Base-by-base conservation (phyloP, 2,113 vertebrate species). In the Cavia porcellus region DNA sequence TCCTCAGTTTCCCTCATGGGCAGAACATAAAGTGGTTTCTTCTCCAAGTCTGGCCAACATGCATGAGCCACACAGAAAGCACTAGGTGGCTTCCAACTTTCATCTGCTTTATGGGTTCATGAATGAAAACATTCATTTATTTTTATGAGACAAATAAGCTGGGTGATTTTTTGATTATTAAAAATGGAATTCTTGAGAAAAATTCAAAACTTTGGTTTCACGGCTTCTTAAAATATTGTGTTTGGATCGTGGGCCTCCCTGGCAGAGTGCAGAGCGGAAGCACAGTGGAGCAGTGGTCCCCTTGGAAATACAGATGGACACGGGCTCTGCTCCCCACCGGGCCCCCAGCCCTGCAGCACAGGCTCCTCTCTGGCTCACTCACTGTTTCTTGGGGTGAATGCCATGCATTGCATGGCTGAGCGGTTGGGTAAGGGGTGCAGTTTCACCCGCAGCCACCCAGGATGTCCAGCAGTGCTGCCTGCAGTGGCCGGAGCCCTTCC, bases 181-280 rank as follows among this genome's bases (percentile, higher is more conserved):
- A 95, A 94, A 96, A 94, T 96, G 79, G 97, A 97, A 98, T 96
- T 94, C 83, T 96, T 97, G 94, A 97, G 86, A 45, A 94, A 97
- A 97, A 90, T 92, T 95, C 83, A 97, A 93, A 94, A 95, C 62
- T 92, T 97, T 85, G 83, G 94, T 97, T 97, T 97, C 90, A 86
- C 50, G 42, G 89, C 85, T 97, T 97, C 86, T 95, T 94, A 62
- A 86, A 70, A 35, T 75, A 84, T 52, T 86, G 80, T 84, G 57
- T 47, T 47, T 28, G 42, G 42, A 14, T 75, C 13, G 5, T 28
- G 74, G 12, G 35, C 90, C 62, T 92, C 38, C 68, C 81, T 59
- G 86, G n/a, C 74, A 77, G 66, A 93, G 83, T 80, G 55, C 30
- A 55, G 32, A 45, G 86, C 28, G 74, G 59, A 87, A 22, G 30